Base-by-base conservation (phyloP, 2,797 vertebrate species). In the Coregonus sp. region DNA sequence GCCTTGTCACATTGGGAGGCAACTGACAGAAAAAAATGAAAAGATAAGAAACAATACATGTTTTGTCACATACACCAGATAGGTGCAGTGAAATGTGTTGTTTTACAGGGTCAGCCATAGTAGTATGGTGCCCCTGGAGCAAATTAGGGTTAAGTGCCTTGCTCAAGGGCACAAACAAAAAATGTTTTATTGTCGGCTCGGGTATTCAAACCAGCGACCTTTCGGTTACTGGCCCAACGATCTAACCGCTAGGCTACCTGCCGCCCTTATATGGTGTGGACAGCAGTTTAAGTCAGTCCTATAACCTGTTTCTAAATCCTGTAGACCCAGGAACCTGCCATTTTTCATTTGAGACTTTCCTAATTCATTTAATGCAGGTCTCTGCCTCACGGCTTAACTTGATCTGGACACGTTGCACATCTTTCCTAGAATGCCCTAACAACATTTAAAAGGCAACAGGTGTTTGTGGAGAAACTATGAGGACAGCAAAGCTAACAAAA, bases 341-440 rank as follows among this genome's bases (percentile, higher is more conserved):
- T 25, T 20, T 78, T 65, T 73, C 37, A 69, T 72, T 51, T 65
- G 20, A 25, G 63, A 79, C 74, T 74, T 59, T 35, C 35, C 31
- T 47, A 56, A 69, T 52, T 63, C 20, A 50, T 61, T 68, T 75
- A 9, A 68, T 61, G 47, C 73, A 50, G 69, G 31, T 74, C 51
- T 72, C 61, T 77, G 20, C 25, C 65, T 81, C 47, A 4, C 69
- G 72, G 63, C 80, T 70, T 84, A 86, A 88, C 84, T 47, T 78
- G 82, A 89, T 87, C 75, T 75, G 66, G 14, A 52, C 73, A 66
- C 79, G 72, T 74, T 83, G 82, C 74, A 81, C 80, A 69, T 77
- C 78, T 81, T 47, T 85, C 72, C 76, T 77, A 75, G 74, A 85
- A 84, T 75, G 82, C 74, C 67, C 4, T 78, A 86, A 86, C 78